phyloP scores from a whole-genome alignment of 2,888 invertebrate genomes.

The Busseola fusca region DNA sequence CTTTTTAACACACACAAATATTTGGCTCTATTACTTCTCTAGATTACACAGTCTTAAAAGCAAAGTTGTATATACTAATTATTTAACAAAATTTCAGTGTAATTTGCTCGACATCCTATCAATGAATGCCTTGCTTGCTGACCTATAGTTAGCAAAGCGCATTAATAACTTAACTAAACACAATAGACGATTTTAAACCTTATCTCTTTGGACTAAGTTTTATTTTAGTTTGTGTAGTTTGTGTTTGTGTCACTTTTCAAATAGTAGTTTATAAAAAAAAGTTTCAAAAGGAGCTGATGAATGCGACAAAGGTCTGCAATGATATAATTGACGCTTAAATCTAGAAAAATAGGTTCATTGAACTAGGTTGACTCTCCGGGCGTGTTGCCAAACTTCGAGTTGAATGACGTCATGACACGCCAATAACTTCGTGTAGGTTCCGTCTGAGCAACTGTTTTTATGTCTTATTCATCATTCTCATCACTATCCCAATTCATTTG shows the following conservation, averaged over 20 bases:
- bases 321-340: not conserved
- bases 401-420: not conserved
- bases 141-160: not conserved
- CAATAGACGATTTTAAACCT: not conserved
- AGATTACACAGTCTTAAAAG: not conserved
- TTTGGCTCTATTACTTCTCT: not conserved
- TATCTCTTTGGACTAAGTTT: not conserved
- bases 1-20: not conserved
- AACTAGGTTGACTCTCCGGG: not conserved
- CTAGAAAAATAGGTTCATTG: not conserved
- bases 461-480: not conserved
- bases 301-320: not conserved
- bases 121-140: slow-evolving; percentile 21
- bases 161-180: not conserved
- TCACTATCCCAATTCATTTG: not conserved
- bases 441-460: not conserved
- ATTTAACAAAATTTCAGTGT: not conserved
- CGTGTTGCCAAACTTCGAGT: not conserved
- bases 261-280: not conserved
- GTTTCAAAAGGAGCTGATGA: not conserved
- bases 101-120: not conserved
- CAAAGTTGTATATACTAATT: not conserved
- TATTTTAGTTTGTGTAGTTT: not conserved
- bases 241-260: not conserved
- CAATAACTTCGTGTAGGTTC: not conserved